Conservation (phyloP, 1,140 invertebrate genomes). For the Papilio glaucus region DNA sequence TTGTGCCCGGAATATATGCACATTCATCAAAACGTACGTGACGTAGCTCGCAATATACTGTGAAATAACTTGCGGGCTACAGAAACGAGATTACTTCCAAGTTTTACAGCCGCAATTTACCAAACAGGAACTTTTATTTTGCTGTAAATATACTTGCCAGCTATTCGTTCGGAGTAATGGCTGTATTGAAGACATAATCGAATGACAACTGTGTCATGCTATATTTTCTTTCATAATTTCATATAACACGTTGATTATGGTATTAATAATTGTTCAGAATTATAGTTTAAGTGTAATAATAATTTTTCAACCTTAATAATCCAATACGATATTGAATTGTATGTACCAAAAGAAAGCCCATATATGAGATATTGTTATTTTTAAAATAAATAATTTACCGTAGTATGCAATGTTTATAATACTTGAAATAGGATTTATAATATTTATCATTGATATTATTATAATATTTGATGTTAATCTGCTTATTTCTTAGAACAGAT, state of each 20-base stretch:
- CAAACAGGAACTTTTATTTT: constrained; percentile 21
- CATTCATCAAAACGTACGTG: constrained; percentile 46
- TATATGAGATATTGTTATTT: too few relatives aligned
- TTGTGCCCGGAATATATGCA: constrained; percentile 28
- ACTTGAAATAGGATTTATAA: too few relatives aligned
- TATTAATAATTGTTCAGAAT: neutral
- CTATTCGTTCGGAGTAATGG: neutral
- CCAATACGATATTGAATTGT: too few relatives aligned
- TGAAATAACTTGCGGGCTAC: constrained; percentile 73
- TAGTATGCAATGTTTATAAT: too few relatives aligned
- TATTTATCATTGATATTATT: too few relatives aligned
- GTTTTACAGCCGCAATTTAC: constrained; percentile 65
- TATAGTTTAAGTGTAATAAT: too few relatives aligned
- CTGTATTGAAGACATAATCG: constrained; percentile 6
- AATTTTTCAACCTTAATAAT: too few relatives aligned
- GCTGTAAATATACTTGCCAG: neutral
- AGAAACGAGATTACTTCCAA: constrained; percentile 77
- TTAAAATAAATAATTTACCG: too few relatives aligned
- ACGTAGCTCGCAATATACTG: constrained; percentile 77
- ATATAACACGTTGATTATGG: neutral
- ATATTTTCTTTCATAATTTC: neutral
- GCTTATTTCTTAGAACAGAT: too few relatives aligned
- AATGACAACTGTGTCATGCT: neutral
- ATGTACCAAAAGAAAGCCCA: too few relatives aligned
- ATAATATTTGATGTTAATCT: too few relatives aligned